Percentiles rank a stretch among this genome's conserved stretches.
Evolutionary conservation across 2,113 vertebrate genomes (phyloP).

Genomic region (Protomyctophum bolini): DNA sequence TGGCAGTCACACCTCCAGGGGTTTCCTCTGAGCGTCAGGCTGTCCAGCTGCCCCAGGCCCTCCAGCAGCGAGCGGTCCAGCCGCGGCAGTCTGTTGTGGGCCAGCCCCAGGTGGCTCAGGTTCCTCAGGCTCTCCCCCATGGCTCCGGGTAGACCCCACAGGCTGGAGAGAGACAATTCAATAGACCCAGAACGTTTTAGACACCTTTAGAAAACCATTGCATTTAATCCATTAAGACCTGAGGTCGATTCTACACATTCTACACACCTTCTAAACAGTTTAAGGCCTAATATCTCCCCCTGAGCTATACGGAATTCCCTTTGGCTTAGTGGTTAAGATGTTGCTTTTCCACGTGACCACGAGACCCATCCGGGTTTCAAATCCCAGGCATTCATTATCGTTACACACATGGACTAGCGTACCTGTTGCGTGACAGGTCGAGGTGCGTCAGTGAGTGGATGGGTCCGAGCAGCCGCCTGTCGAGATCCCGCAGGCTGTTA

Average conservation of each 20-base stretch:
- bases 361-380: not conserved
- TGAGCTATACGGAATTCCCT: not conserved
- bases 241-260: no score
- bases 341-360: no score
- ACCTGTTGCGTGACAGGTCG: constrained; percentile 91
- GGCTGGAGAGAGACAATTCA: constrained; percentile 47
- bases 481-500: constrained; percentile 87
- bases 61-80: constrained; percentile 87
- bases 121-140: constrained; percentile 85
- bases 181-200: not conserved
- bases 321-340: no score
- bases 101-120: constrained; percentile 86
- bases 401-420: not conserved
- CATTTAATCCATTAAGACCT: no score
- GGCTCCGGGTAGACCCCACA: constrained; percentile 83
- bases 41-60: constrained; percentile 84
- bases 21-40: constrained; percentile 86
- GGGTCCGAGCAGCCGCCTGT: constrained; percentile 85
- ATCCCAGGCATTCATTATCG: not conserved
- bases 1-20: constrained; percentile 95
- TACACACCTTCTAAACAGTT: no score
- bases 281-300: no score
- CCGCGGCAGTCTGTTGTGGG: constrained; percentile 86
- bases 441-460: constrained; percentile 86
- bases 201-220: not conserved